Evolutionary conservation across 2,888 invertebrate species (phyloP).

Genomic region (Cosmopolites sordidus): DNA sequence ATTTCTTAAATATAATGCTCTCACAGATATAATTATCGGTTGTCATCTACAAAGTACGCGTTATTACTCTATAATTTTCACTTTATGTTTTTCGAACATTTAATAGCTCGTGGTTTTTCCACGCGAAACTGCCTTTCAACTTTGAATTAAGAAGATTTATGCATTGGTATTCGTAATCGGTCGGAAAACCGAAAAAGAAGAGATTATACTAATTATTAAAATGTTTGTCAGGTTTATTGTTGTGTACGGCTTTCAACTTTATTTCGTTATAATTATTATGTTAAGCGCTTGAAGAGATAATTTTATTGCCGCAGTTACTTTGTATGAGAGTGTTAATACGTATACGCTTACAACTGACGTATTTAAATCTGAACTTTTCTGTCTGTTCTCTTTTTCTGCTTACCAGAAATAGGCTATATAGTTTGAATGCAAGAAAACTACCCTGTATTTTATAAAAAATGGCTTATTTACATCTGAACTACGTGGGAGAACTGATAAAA

Average conservation of each 20-base stretch:
- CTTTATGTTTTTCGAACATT: slow-evolving; percentile 1
- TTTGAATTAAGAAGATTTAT: not conserved
- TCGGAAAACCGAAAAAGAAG: not conserved
- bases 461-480: too few relatives aligned
- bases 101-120: not conserved
- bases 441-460: too few relatives aligned
- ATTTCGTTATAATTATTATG: not conserved
- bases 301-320: too few relatives aligned
- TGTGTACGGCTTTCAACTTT: not conserved
- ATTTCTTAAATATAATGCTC: slow-evolving; percentile 1
- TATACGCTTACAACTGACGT: too few relatives aligned
- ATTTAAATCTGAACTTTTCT: too few relatives aligned
- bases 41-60: slow-evolving; percentile 1
- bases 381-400: too few relatives aligned
- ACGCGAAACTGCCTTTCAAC: not conserved
- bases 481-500: too few relatives aligned
- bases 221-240: not conserved
- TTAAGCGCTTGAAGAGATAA: not conserved
- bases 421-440: too few relatives aligned
- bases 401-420: too few relatives aligned
- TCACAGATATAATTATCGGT: slow-evolving; percentile 4
- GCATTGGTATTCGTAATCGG: not conserved
- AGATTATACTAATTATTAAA: not conserved
- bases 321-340: too few relatives aligned
- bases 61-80: slow-evolving; percentile 4